Base-by-base conservation (phyloP, 1,140 invertebrate genomes). In the Ceratina calcarata region DNA sequence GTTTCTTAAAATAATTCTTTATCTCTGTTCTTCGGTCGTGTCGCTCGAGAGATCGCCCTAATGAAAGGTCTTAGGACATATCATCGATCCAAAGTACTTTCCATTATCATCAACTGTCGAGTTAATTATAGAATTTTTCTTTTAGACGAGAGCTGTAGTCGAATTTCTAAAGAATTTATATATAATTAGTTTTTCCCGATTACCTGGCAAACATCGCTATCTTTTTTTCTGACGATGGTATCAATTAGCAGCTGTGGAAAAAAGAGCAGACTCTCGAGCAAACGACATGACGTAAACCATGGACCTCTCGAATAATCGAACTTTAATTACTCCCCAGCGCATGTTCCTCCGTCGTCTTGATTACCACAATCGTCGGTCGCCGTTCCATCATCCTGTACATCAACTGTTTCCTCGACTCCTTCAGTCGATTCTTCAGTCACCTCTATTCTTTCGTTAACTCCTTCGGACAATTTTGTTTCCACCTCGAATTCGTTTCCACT, bases 1-100 rank as follows among this genome's bases (percentile, higher is more conserved):
- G 69, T 85, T 69, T 87, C 76, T 80, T 82, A 87, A 85, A 86
- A 89, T 88, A 90, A 81, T 85, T 78, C 81, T 66, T 85, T 81
- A 82, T 81, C 77, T 84, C 20, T 72, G 82, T 68, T 55, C 64
- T 20, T 82, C 66, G 61, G 72, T 20, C 58, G 55, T 51, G 69
- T 80, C 78, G 65, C 85, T 83, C 81, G 84, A 83, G 80, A 51
- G 32, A 12, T 64, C 53, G 18, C 16, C 22, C 32, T 22, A 20
- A 6, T 20, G 18, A 27, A 16, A 45, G 12, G 6, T 45, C 13
- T 20, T 51, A 62, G 57, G 62, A 58, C 51, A 16, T 27, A 55
- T 65, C 62, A 75, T 75, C 72, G 72, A 75, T 75, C 51, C n/a
- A 13, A 13, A 55, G 16, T 70, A 61, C 75, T 70, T 69, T 77